Evolutionary conservation across 2,888 invertebrate species (phyloP), one percentile per base, ranked within the genome.

Genomic region (Pharmacophagus antenor): DNA sequence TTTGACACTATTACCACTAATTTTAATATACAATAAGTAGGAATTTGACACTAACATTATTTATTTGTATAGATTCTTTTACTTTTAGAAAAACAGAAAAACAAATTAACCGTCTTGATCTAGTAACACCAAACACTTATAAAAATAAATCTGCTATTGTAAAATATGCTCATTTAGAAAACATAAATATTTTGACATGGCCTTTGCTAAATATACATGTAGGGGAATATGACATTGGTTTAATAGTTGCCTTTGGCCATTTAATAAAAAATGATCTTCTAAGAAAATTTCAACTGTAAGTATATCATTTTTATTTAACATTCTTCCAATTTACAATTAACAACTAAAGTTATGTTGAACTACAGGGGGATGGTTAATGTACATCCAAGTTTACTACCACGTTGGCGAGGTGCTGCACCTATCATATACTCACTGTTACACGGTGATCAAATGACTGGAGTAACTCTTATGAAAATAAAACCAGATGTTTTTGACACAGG

Each of bases 361-460:
- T 89, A 56, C 77, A 96, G 96, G 71, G 98, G 98, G 23, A 97
- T 98, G 92, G 88, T 98, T 31, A 99, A 99, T 90, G 95, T 98
- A 0, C 99, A 99, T 83, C 97, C 95, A 0, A 98, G 98, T 84
- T 81, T 98, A 52, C 84, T 99, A 63, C 99, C 99, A 0, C 92
- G 95, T 58, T 98, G 97, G 97, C 92, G 98, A 68, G 99, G 99
- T 6, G 97, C 98, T 10, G 95, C 98, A 0, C 99, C 99, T 0
- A 95, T 98, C 51, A 93, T 96, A 56, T 94, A 98, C 83, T 93
- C 98, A 0, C 85, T 99, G 54, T 92, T 97, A 70, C 93, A 95
- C 78, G 97, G 96, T 12, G 98, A 98, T 77, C 74, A 79, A 12
- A 85, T 91, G 66, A 96, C 97, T 8, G 98, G 98, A 31, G 92